A percentile compares a stretch with the other conserved stretches of the same genome.
These are phyloP conservation scores for Porites australiensis DNA, from an alignment of 64 coral and sea anemone species.

Conservation along the genomic window DNA sequence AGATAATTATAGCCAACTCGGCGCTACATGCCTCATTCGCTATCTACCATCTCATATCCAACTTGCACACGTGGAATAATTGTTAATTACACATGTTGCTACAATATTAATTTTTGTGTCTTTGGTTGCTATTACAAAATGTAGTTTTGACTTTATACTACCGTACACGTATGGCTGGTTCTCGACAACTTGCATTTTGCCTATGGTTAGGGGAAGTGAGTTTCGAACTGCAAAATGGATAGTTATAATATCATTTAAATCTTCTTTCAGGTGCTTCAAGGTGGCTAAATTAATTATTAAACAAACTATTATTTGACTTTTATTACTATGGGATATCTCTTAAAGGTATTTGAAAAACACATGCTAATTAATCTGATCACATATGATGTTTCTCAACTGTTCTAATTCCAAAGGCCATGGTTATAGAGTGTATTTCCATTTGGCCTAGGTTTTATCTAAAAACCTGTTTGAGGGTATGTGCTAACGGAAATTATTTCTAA, in stretches of 20 bases:
- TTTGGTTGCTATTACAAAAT: too few species aligned
- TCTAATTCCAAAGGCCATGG: neutral
- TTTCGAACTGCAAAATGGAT: neutral
- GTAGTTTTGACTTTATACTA: too few species aligned
- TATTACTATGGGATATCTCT: constrained; percentile 18
- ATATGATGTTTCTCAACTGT: neutral
- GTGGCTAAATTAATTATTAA: constrained; percentile 59
- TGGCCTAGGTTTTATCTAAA: constrained; percentile 24
- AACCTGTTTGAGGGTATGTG: constrained; percentile 32
- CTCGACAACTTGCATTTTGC: too few species aligned
- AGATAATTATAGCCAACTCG: too few species aligned
- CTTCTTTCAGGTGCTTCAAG: constrained; percentile 60
- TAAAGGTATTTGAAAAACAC: neutral
- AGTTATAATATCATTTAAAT: neutral
- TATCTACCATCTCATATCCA: too few species aligned
- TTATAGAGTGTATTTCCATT: neutral
- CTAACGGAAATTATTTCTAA: neutral
- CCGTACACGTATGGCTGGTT: too few species aligned
- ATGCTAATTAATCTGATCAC: constrained; percentile 34
- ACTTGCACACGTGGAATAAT: too few species aligned
- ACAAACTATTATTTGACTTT: neutral
- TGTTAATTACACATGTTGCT: too few species aligned
- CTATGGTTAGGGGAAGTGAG: too few species aligned
- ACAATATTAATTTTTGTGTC: too few species aligned
- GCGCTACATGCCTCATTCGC: too few species aligned